phyloP scores from a whole-genome alignment of 2,797 vertebrate species.

The Strix occidentalis region DNA sequence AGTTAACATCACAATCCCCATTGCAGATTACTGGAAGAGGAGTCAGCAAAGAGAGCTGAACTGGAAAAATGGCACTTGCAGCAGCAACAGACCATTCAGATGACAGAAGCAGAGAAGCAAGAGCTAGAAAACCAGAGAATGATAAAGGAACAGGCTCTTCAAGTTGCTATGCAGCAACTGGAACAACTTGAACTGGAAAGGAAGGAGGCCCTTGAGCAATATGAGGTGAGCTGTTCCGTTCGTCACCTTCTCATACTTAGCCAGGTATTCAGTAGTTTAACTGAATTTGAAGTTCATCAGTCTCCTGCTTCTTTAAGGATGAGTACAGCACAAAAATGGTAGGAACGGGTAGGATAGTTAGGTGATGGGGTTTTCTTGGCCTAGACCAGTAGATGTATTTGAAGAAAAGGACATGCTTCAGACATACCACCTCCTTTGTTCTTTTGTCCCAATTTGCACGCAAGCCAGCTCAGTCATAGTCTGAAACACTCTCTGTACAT shows the following conservation, averaged over 20 bases:
- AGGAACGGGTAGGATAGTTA: background rate
- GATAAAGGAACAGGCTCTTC: slow-evolving; percentile 87
- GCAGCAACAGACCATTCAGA: slow-evolving; percentile 90
- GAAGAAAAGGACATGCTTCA: background rate
- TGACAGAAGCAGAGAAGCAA: slow-evolving; percentile 93
- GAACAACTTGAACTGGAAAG: slow-evolving; percentile 87
- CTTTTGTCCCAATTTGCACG: background rate
- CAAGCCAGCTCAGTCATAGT: background rate
- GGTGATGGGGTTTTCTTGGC: background rate
- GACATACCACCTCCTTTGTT: background rate
- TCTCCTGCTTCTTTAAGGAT: background rate
- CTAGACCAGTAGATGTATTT: background rate
- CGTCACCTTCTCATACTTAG: background rate
- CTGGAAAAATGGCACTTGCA: slow-evolving; percentile 89
- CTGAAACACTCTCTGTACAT: background rate
- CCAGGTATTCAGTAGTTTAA: background rate
- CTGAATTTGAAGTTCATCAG: background rate
- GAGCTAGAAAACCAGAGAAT: slow-evolving; percentile 87
- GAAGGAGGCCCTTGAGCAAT: slow-evolving; percentile 88
- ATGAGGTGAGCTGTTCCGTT: slow-evolving; percentile 81
- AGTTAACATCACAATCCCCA: background rate
- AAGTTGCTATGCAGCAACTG: slow-evolving; percentile 91
- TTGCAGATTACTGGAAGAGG: slow-evolving; percentile 90
- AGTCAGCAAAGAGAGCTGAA: slow-evolving; percentile 88
- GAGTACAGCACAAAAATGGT: background rate